Conservation (phyloP, 2,797 vertebrate species). For the Arrhamphus sclerolepis region DNA sequence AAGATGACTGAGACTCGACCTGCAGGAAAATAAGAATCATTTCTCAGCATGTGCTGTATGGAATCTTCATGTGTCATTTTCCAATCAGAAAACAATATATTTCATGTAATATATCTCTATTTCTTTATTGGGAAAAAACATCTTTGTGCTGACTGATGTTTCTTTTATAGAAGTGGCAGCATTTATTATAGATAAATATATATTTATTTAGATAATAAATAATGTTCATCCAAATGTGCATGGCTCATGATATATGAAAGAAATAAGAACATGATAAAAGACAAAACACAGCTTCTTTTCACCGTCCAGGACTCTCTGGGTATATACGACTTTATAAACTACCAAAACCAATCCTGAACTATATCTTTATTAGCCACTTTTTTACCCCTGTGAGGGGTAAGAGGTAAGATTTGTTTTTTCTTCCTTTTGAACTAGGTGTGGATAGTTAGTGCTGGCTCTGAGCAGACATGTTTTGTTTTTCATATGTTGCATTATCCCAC, state of each 20-base stretch:
- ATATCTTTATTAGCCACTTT: too few relatives aligned
- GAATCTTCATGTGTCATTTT: too few relatives aligned
- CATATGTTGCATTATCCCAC: slow-evolving; percentile 25
- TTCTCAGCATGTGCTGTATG: not conserved
- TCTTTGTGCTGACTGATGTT: not conserved
- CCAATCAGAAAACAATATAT: not conserved
- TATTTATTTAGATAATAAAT: too few relatives aligned
- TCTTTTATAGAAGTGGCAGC: too few relatives aligned
- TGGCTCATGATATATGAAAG: too few relatives aligned
- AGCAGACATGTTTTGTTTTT: slow-evolving; percentile 31
- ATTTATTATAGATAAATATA: too few relatives aligned
- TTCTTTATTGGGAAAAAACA: not conserved
- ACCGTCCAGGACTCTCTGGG: not conserved
- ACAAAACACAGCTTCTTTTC: slow-evolving; percentile 24
- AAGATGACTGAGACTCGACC: too few relatives aligned
- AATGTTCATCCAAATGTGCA: too few relatives aligned
- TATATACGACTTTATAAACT: slow-evolving; percentile 11
- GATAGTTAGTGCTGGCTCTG: slow-evolving; percentile 11
- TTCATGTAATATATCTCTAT: not conserved
- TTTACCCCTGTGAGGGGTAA: not conserved
- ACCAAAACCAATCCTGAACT: too few relatives aligned
- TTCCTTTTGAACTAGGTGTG: slow-evolving; percentile 2
- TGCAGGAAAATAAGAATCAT: not conserved
- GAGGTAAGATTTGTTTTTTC: not conserved
- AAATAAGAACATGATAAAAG: not conserved